phyloP scores from a whole-genome alignment of 2,113 vertebrate genomes.

The Dinomys branickii region DNA sequence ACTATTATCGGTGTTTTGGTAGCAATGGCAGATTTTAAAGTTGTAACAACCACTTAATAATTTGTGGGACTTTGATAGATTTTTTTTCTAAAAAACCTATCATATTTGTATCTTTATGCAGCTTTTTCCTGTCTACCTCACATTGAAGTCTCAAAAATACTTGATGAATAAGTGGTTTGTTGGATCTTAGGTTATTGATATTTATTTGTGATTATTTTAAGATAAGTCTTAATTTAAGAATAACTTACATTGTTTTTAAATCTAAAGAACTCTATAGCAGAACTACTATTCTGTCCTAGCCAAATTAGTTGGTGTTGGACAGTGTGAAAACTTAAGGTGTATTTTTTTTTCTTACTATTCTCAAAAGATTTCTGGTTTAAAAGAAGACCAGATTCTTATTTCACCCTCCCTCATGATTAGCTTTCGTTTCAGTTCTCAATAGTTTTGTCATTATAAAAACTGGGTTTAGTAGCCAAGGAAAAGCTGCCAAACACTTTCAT shows the following conservation, averaged over 20 bases:
- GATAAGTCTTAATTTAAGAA: neutral
- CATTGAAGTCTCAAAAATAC: constrained; percentile 29
- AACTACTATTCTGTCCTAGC: neutral
- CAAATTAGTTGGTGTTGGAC: neutral
- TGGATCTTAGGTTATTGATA: neutral
- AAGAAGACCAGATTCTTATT: constrained; percentile 30
- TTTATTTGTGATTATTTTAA: constrained; percentile 30
- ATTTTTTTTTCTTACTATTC: neutral
- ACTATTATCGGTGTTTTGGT: constrained; percentile 12
- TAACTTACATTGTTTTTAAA: constrained; percentile 53
- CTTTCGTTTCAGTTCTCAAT: constrained; percentile 44
- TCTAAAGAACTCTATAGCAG: neutral
- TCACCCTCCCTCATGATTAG: constrained; percentile 26
- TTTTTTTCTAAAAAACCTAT: neutral
- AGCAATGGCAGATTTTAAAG: constrained; percentile 17
- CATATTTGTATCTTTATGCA: neutral
- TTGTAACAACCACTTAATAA: neutral
- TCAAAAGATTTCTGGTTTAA: constrained; percentile 31
- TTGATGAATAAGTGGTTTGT: constrained; percentile 36
- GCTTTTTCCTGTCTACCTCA: neutral
- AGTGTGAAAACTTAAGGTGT: neutral
- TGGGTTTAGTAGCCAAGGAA: constrained; percentile 24
- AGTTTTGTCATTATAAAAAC: constrained; percentile 67
- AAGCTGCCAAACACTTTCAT: constrained; percentile 56
- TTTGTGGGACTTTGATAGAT: constrained; percentile 6